Conservation (phyloP, 2,113 vertebrate genomes). For the Chaenogobius annularis region DNA sequence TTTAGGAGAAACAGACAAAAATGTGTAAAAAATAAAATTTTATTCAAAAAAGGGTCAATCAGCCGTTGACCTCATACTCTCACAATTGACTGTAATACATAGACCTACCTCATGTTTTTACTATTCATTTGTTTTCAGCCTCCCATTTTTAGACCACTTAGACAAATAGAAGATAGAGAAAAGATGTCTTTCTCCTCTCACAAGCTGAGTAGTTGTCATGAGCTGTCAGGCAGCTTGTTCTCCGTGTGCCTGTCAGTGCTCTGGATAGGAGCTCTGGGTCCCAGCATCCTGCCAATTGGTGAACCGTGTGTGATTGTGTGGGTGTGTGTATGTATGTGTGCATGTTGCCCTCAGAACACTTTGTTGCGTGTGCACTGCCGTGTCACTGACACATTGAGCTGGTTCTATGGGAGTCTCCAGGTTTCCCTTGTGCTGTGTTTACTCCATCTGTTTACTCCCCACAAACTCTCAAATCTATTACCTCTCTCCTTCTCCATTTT, state of each 20-base stretch:
- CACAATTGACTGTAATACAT: neutral
- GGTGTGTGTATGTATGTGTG: conserved; percentile 27
- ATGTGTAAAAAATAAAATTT: neutral
- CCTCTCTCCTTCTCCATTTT: conserved; percentile 45
- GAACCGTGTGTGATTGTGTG: conserved; percentile 59
- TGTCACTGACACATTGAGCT: conserved; percentile 71
- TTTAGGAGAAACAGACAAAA: conserved; percentile 30
- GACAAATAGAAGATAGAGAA: conserved; percentile 44
- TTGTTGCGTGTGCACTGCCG: conserved; percentile 69
- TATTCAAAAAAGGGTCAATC: neutral
- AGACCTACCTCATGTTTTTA: neutral
- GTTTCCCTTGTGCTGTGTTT: conserved; percentile 71
- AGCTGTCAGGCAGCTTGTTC: conserved; percentile 68
- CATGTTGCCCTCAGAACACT: conserved; percentile 68
- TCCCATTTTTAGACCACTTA: conserved; percentile 34
- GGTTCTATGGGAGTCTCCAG: conserved; percentile 69
- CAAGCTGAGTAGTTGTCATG: conserved; percentile 67
- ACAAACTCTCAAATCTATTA: conserved; percentile 68
- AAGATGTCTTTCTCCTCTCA: conserved; percentile 43
- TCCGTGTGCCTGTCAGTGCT: conserved; percentile 68
- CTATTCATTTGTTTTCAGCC: conserved; percentile 27
- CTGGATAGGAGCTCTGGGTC: conserved; percentile 64
- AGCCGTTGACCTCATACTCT: neutral
- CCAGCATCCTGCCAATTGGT: conserved; percentile 69
- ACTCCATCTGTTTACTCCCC: conserved; percentile 73